These are phyloP conservation scores for Otocyon megalotis DNA, from an alignment of 2,113 vertebrate genomes.

Conservation along the genomic window DNA sequence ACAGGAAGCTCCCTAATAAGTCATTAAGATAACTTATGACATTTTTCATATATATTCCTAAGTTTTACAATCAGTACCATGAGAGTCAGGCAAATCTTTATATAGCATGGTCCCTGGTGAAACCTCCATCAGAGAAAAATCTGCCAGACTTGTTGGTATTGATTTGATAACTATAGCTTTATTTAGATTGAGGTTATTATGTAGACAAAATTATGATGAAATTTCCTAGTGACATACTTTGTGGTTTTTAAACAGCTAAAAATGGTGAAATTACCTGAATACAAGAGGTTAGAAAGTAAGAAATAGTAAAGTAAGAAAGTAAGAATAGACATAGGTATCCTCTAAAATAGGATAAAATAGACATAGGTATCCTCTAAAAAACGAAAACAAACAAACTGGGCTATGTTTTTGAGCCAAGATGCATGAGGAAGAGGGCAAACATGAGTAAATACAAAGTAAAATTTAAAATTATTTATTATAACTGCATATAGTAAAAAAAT, in stretches of 20 bases:
- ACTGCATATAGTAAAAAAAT: not conserved
- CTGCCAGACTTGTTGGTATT: not conserved
- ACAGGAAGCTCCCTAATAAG: conserved; percentile 31
- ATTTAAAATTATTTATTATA: not conserved
- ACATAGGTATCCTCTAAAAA: not conserved
- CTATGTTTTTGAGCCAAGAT: not conserved
- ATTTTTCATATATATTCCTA: conserved; percentile 21
- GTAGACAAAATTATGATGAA: not conserved
- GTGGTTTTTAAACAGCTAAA: not conserved
- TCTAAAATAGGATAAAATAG: no score
- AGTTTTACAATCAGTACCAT: not conserved
- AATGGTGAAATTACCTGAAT: not conserved
- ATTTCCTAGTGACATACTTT: not conserved
- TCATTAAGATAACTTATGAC: conserved; percentile 16
- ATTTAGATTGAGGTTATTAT: not conserved
- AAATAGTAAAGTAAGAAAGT: no score
- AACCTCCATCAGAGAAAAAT: not conserved
- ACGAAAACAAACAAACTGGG: not conserved
- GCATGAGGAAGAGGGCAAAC: not conserved
- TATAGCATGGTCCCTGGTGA: not conserved
- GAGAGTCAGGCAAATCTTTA: not conserved
- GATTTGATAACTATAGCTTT: not conserved
- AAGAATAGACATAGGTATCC: not conserved
- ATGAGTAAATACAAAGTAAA: not conserved
- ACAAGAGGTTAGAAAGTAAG: not conserved